Conservation (phyloP, 2,888 invertebrate genomes). For the Callimorpha dominula region DNA sequence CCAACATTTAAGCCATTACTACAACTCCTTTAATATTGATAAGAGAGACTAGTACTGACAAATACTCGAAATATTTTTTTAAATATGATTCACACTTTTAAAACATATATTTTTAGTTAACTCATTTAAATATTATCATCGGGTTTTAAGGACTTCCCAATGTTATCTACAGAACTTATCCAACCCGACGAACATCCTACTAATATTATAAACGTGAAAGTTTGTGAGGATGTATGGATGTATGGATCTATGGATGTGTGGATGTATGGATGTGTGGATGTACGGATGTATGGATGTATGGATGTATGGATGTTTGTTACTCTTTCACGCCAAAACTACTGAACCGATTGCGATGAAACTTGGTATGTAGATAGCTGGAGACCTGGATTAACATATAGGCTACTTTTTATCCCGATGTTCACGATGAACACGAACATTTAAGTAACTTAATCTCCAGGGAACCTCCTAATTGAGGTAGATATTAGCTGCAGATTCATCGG, state of each 20-base stretch:
- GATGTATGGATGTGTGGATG: too few relatives aligned
- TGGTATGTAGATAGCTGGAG: too few relatives aligned
- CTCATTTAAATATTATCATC: neutral
- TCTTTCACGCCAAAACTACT: too few relatives aligned
- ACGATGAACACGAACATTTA: too few relatives aligned
- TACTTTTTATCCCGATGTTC: too few relatives aligned
- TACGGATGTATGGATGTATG: too few relatives aligned
- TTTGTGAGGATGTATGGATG: too few relatives aligned
- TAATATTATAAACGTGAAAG: too few relatives aligned
- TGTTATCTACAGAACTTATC: constrained; percentile 9
- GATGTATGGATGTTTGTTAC: too few relatives aligned
- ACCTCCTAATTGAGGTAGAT: neutral
- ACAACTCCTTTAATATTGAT: neutral
- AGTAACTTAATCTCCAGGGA: neutral
- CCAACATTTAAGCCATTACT: neutral
- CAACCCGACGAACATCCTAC: neutral
- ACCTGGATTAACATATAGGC: too few relatives aligned
- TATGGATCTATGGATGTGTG: too few relatives aligned
- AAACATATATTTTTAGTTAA: neutral
- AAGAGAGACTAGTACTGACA: neutral
- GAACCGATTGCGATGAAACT: too few relatives aligned
- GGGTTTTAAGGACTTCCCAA: neutral
- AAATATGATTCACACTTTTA: neutral
- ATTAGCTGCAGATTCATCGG: neutral
- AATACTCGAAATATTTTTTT: neutral